Evolutionary conservation across 1,140 invertebrate species (phyloP).

Genomic region (Camponotus floridanus): DNA sequence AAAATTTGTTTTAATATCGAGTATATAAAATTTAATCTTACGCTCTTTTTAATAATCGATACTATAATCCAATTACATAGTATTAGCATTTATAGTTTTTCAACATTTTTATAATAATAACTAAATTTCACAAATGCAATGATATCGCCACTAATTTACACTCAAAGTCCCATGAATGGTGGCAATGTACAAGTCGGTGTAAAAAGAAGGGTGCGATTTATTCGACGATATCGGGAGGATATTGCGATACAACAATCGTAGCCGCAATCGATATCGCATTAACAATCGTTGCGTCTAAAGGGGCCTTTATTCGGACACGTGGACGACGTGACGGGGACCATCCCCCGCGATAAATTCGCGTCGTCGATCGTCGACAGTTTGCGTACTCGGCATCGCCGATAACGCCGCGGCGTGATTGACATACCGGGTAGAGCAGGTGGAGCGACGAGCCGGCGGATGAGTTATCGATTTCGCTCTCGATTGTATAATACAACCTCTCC

Average conservation of each 20-base stretch:
- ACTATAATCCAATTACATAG: neutral
- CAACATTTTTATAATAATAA: neutral
- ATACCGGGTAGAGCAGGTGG: slow-evolving; percentile 44
- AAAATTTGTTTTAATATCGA: neutral
- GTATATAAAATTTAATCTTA: neutral
- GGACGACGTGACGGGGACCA: slow-evolving; percentile 39
- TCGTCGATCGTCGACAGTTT: slow-evolving; percentile 60
- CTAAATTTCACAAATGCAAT: neutral
- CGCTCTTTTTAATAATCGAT: neutral
- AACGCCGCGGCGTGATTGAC: slow-evolving; percentile 58
- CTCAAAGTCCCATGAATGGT: neutral
- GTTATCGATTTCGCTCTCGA: slow-evolving; percentile 62
- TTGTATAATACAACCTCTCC: slow-evolving; percentile 32
- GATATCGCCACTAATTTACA: neutral
- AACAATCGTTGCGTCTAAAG: slow-evolving; percentile 45
- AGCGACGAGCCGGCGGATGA: slow-evolving; percentile 45
- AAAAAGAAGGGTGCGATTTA: slow-evolving; percentile 27
- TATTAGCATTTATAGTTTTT: neutral
- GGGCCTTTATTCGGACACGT: slow-evolving; percentile 55
- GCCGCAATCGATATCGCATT: slow-evolving; percentile 47
- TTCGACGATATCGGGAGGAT: neutral
- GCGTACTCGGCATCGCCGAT: slow-evolving; percentile 62
- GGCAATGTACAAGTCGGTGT: neutral
- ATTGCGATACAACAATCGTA: slow-evolving; percentile 12
- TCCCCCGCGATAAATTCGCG: slow-evolving; percentile 56